A percentile compares a stretch with the other conserved stretches of the same genome.
phyloP scores from a whole-genome alignment of 2,113 vertebrate genomes.

The Anguilla japonica region DNA sequence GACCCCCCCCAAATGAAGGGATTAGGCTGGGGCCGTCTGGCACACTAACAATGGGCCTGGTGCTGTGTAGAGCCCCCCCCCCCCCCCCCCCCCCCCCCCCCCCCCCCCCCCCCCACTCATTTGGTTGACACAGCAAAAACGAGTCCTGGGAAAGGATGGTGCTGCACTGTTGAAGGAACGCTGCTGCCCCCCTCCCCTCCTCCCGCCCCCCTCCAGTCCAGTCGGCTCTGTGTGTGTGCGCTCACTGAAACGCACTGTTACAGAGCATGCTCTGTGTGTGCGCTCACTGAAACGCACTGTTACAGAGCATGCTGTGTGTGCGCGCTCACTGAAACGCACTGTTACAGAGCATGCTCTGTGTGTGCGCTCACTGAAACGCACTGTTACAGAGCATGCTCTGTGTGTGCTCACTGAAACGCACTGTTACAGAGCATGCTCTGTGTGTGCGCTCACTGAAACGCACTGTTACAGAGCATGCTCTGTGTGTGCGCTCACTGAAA shows the following conservation, averaged over 20 bases:
- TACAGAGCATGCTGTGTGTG: constrained; percentile 19
- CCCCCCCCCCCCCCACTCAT: constrained; percentile 43
- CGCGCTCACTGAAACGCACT: constrained; percentile 14
- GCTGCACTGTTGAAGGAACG: background rate
- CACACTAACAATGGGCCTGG: constrained; percentile 60
- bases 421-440: background rate
- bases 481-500: background rate
- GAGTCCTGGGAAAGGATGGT: background rate
- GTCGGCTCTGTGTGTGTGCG: background rate
- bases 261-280: too few species aligned
- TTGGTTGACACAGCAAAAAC: constrained; percentile 54
- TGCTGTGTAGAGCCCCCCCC: constrained; percentile 40
- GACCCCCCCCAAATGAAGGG: constrained; percentile 70
- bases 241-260: background rate
- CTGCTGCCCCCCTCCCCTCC: background rate
- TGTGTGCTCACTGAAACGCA: constrained; percentile 35
- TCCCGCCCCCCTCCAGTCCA: constrained; percentile 37
- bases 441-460: background rate
- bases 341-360: constrained; percentile 1
- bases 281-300: too few species aligned
- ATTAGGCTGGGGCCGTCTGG: constrained; percentile 67
- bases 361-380: too few species aligned
- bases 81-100: constrained; percentile 43
- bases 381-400: background rate
- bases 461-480: background rate